Conservation (phyloP, 2,797 vertebrate genomes). For the Fringilla coelebs region DNA sequence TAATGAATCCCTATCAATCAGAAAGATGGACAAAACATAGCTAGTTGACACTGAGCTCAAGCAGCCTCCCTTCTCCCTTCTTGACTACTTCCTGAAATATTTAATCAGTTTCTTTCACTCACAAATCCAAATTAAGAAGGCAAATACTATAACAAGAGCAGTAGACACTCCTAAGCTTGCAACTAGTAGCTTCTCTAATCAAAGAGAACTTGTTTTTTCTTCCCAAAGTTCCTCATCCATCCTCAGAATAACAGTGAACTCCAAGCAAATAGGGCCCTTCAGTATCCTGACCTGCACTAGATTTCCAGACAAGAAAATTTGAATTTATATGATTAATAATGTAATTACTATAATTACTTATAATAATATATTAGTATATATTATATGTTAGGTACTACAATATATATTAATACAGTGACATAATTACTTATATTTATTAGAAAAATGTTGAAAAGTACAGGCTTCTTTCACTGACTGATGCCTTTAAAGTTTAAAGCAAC, state of each 20-base stretch:
- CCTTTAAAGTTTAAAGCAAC: conserved; percentile 13
- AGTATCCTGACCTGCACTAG: neutral
- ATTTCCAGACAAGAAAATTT: neutral
- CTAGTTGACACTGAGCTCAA: neutral
- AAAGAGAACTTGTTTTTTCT: neutral
- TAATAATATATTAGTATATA: neutral
- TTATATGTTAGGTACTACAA: neutral
- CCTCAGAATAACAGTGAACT: neutral
- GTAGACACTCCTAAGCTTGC: neutral
- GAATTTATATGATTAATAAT: conserved; percentile 20
- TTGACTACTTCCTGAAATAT: neutral
- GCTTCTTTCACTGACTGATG: neutral
- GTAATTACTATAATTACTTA: conserved; percentile 5
- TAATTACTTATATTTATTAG: neutral
- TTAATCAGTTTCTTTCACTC: neutral
- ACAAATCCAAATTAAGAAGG: neutral
- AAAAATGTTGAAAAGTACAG: neutral
- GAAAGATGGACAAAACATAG: neutral
- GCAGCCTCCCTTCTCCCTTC: neutral
- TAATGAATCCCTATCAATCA: neutral
- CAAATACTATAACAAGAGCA: neutral
- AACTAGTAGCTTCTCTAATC: neutral
- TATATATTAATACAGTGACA: neutral
- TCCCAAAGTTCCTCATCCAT: neutral
- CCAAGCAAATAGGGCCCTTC: neutral